Evolutionary conservation across 2,888 invertebrate species (phyloP).

Genomic region (Hirtodrosophila alboralis): DNA sequence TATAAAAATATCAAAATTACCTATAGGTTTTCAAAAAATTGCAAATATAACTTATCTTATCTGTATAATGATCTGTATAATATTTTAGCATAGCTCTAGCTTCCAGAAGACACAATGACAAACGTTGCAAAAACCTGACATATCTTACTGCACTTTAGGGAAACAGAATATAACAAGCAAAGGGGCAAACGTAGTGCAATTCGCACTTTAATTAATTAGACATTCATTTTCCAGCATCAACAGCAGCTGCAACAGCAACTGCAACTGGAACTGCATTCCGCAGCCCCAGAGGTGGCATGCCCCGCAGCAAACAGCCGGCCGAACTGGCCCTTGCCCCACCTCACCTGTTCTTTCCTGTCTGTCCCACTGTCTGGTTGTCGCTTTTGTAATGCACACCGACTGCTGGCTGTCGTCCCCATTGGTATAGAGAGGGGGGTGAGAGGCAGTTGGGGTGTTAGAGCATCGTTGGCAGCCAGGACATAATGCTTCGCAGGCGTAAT

Average conservation of each 20-base stretch:
- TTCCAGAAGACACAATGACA: too few species aligned
- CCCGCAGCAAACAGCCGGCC: not conserved
- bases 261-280: slow-evolving; percentile 21
- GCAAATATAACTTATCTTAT: too few species aligned
- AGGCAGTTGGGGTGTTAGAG: slow-evolving; percentile 39
- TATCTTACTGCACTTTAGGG: too few species aligned
- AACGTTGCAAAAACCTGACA: too few species aligned
- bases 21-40: too few species aligned
- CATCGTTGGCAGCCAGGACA: slow-evolving; percentile 35
- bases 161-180: too few species aligned
- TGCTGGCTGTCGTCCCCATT: slow-evolving; percentile 49
- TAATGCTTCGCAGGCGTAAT: slow-evolving; percentile 75
- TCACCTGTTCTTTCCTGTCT: slow-evolving; percentile 8
- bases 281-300: slow-evolving; percentile 36
- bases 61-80: too few species aligned
- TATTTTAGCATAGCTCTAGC: too few species aligned
- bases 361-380: slow-evolving; percentile 29
- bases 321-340: slow-evolving; percentile 5
- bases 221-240: slow-evolving; percentile 75
- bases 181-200: slow-evolving; percentile 51
- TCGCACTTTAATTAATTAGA: slow-evolving; percentile 79
- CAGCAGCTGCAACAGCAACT: slow-evolving; percentile 12
- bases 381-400: slow-evolving; percentile 52
- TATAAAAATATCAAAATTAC: too few species aligned
- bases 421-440: too few species aligned